Conservation (phyloP, 2,888 invertebrate genomes). For the Acrobasis suavella region DNA sequence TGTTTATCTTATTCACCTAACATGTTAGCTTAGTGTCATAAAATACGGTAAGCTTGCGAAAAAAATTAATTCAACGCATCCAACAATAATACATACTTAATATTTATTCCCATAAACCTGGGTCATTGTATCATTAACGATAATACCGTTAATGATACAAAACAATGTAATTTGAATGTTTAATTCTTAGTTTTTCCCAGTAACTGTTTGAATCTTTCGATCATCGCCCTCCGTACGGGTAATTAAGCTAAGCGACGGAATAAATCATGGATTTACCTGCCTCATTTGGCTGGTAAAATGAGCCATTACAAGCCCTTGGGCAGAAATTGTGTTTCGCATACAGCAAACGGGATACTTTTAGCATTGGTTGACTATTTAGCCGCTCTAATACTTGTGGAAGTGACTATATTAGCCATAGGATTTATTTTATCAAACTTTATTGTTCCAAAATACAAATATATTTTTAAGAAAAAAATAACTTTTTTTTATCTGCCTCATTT, state of each 20-base stretch:
- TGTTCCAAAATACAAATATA: too few relatives aligned
- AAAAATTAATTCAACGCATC: neutral
- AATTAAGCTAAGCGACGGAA: constrained; percentile 29
- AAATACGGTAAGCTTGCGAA: neutral
- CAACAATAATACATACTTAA: neutral
- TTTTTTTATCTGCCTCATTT: too few relatives aligned
- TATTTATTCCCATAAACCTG: neutral
- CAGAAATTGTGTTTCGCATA: neutral
- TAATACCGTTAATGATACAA: constrained; percentile 20
- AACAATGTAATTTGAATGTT: constrained; percentile 22
- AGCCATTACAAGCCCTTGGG: neutral
- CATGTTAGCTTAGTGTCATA: too few relatives aligned
- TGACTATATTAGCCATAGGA: neutral
- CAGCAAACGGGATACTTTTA: too few relatives aligned
- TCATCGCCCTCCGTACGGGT: neutral
- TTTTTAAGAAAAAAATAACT: too few relatives aligned
- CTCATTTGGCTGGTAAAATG: neutral
- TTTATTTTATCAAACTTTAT: too few relatives aligned
- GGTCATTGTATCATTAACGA: constrained; percentile 13
- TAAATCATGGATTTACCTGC: constrained; percentile 23
- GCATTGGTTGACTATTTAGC: too few relatives aligned
- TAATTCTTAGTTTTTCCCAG: constrained; percentile 17
- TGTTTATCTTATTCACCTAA: too few relatives aligned
- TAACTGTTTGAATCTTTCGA: constrained; percentile 22
- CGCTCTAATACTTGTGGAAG: too few relatives aligned